A percentile compares a stretch with the other conserved stretches of the same genome.
Conservation (phyloP, 2,888 invertebrate species). For the Criorhina ranunculi region DNA sequence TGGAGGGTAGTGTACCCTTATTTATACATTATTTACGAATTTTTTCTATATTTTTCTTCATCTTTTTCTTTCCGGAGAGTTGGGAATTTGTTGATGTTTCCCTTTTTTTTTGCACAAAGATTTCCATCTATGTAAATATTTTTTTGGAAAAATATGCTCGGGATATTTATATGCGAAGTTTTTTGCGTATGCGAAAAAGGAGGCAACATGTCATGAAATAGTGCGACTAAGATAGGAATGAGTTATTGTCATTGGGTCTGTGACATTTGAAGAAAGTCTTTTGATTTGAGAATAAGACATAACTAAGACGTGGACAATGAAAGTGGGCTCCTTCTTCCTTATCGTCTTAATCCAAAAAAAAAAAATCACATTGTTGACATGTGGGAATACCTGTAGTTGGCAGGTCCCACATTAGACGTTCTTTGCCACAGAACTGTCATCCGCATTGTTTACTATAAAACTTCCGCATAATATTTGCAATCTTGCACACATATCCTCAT, state of each 20-base stretch:
- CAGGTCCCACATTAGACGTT: neutral
- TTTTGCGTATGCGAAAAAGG: neutral
- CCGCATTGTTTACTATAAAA: constrained; percentile 52
- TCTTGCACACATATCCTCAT: neutral
- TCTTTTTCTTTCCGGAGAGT: constrained; percentile 3
- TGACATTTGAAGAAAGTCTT: neutral
- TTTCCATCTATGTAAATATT: constrained; percentile 33
- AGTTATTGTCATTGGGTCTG: neutral
- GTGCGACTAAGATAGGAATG: constrained; percentile 12
- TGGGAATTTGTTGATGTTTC: constrained; percentile 49
- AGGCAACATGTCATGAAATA: constrained; percentile 5
- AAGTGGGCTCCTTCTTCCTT: neutral
- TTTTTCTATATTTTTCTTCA: constrained; percentile 11
- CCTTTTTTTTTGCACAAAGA: constrained; percentile 25
- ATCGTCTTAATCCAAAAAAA: constrained; percentile 1
- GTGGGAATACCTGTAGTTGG: neutral
- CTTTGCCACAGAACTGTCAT: constrained; percentile 49
- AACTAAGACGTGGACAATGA: too few species aligned
- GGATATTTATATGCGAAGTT: neutral
- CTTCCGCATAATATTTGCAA: constrained; percentile 48
- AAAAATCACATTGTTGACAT: constrained; percentile 12
- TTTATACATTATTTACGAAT: constrained; percentile 68
- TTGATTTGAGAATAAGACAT: too few species aligned
- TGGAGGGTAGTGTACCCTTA: constrained; percentile 63
- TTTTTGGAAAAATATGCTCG: constrained; percentile 4